Evolutionary conservation across 2,888 invertebrate genomes (phyloP).

Genomic region (Ennomos fuscantarius): DNA sequence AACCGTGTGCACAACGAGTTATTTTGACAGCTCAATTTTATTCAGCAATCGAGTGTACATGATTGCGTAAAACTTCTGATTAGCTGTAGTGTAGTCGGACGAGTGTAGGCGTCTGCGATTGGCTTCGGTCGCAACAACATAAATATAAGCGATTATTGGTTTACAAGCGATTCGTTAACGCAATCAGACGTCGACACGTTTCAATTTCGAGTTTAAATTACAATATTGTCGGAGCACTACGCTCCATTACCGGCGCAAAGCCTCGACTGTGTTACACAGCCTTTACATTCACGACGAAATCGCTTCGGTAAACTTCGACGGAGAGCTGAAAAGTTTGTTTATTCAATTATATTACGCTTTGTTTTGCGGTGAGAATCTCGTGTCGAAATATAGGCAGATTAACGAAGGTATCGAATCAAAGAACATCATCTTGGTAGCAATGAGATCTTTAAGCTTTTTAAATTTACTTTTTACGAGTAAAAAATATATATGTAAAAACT

Average conservation of each 20-base stretch:
- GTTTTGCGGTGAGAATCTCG: constrained; percentile 28
- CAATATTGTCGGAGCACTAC: constrained; percentile 46
- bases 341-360: constrained; percentile 38
- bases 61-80: constrained; percentile 33
- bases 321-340: constrained; percentile 38
- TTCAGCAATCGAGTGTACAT: constrained; percentile 33
- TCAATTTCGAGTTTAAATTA: constrained; percentile 49
- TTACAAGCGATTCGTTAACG: constrained; percentile 39
- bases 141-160: constrained; percentile 33
- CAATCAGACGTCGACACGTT: constrained; percentile 43
- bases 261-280: constrained; percentile 39
- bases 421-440: not conserved
- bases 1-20: constrained; percentile 51
- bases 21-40: constrained; percentile 50
- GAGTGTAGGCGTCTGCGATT: constrained; percentile 30
- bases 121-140: constrained; percentile 23
- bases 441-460: not conserved
- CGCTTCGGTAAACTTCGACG: constrained; percentile 41
- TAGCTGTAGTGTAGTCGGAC: constrained; percentile 22
- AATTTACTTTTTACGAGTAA: not conserved
- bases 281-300: constrained; percentile 41
- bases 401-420: constrained; percentile 5
- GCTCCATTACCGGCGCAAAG: constrained; percentile 48
- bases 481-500: constrained; percentile 21
- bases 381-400: constrained; percentile 3